Percentiles rank a stretch among this genome's conserved stretches.
Evolutionary conservation across 2,797 vertebrate genomes (phyloP).

Genomic region (Manis pentadactyla): DNA sequence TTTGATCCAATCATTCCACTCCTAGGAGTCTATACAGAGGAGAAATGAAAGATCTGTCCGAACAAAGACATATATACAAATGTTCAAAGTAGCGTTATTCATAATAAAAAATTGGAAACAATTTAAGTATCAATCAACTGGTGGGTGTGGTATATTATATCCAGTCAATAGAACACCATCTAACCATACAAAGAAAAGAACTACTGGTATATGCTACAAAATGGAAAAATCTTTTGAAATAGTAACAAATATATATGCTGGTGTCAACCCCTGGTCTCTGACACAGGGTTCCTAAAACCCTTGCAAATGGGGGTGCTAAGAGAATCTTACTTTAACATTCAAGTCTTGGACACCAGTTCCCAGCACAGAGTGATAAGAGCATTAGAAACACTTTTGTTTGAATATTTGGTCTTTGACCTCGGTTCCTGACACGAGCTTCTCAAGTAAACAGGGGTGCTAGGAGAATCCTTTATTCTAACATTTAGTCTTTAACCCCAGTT

Average conservation of each 20-base stretch:
- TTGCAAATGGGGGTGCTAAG: background rate
- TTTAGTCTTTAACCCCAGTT: no score
- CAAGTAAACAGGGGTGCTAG: background rate
- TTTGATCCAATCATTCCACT: background rate
- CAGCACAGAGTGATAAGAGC: background rate
- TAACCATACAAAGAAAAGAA: background rate
- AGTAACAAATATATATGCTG: background rate
- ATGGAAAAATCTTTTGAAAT: background rate
- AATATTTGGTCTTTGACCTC: background rate
- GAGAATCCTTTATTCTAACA: background rate
- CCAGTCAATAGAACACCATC: background rate
- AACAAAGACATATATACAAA: background rate
- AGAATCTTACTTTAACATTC: background rate
- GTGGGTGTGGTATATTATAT: background rate
- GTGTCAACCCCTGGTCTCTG: background rate
- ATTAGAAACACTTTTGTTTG: background rate
- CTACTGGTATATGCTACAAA: background rate
- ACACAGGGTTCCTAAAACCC: background rate
- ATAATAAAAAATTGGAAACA: background rate
- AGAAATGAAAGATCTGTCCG: background rate
- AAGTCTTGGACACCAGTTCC: background rate
- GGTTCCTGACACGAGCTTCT: background rate
- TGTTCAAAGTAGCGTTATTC: background rate
- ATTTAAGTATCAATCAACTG: background rate
- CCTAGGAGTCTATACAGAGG: no score